A percentile compares a stretch with the other conserved stretches of the same genome.
Conservation (phyloP, 64 coral and sea anemone species). For the Stichodactyla helianthus region DNA sequence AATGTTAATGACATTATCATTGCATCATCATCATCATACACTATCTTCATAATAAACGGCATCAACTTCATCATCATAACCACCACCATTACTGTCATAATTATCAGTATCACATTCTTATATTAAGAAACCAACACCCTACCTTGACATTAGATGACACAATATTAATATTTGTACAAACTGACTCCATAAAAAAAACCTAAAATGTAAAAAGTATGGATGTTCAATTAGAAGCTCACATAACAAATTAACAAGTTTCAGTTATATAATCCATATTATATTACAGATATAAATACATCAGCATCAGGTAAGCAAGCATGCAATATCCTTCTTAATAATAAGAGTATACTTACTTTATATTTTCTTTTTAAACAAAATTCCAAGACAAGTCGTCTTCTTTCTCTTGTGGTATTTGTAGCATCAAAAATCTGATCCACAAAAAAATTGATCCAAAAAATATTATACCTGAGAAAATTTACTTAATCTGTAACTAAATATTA, state of each 20-base stretch:
- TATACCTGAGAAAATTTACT: too few species aligned
- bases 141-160: slow-evolving; percentile 91
- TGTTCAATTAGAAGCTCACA: not conserved
- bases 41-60: not conserved
- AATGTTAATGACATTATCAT: too few species aligned
- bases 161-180: slow-evolving; percentile 63
- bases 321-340: not conserved
- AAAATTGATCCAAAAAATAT: not conserved
- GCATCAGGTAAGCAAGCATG: not conserved
- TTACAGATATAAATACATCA: too few species aligned
- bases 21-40: not conserved
- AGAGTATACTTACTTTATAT: slow-evolving; percentile 57
- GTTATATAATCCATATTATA: too few species aligned
- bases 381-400: slow-evolving; percentile 74
- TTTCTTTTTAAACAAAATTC: slow-evolving; percentile 75
- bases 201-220: not conserved
- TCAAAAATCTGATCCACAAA: slow-evolving; percentile 77
- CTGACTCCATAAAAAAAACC: slow-evolving; percentile 87
- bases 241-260: too few species aligned
- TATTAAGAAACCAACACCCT: not conserved
- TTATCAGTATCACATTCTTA: not conserved
- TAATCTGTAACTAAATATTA: too few species aligned
- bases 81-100: not conserved
- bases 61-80: not conserved
- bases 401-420: slow-evolving; percentile 93